Evolutionary conservation across 2,797 vertebrate species (phyloP), one percentile per base, ranked within the genome.

Genomic region (Lateolabrax maculatus): DNA sequence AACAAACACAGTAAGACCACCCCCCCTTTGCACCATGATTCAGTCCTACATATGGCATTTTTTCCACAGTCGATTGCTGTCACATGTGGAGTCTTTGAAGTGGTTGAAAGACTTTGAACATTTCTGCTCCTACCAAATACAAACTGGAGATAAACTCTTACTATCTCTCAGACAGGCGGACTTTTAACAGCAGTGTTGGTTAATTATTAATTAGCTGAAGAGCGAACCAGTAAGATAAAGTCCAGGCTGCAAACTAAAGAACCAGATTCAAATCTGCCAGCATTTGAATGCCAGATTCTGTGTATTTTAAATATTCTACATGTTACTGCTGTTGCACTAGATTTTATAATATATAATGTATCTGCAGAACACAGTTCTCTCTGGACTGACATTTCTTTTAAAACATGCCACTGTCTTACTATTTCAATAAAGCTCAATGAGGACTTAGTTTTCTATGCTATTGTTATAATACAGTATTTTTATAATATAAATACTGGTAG

Each of bases 191-290:
- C 29, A 44, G 8, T 9, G 27, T 41, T 11, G 10, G 75, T 84
- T 77, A 81, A 82, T 53, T 15, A 84, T 80, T 73, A 19, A 82
- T 77, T 36, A 39, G 18, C 3, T 12, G 15, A 18, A 63, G 31
- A 52, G 34, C 11, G 58, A 46, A 13, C 7, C 18, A 29, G 23
- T 18, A 19, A 29, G 23, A 6, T 69, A 80, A 81, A 83, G 76
- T 85, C 69, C 71, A 79, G 60, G 55, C 21, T 39, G 16, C 7
- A 43, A 60, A 49, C 23, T 25, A n/a, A 27, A 57, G 15, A 15
- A 8, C 1, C 3, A 49, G 4, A 15, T 23, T 43, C 16, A 44
- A 23, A 23, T 15, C 11, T n/a, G 31, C 31, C 15, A 9, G 7
- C n/a, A 36, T 25, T 18, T 11, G 63, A 18, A 37, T 46, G 9